Evolutionary conservation across 1,140 invertebrate genomes (phyloP).

Genomic region (Himalopsyche phryganea): DNA sequence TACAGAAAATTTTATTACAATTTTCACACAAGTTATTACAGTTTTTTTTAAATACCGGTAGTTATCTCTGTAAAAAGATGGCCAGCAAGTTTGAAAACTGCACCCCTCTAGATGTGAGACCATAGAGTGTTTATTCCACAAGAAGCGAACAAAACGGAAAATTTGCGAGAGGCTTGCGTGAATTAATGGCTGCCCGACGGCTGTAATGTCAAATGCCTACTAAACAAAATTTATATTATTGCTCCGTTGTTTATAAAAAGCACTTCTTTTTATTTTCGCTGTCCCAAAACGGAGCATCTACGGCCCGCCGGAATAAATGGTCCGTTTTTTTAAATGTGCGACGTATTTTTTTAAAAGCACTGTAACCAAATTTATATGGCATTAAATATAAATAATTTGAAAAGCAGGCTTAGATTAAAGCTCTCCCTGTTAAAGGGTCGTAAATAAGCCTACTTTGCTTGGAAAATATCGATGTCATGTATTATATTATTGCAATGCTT

Average conservation of each 20-base stretch:
- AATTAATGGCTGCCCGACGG: background rate
- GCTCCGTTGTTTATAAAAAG: conserved; percentile 5
- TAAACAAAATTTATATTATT: conserved; percentile 18
- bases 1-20: no score
- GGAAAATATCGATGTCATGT: no score
- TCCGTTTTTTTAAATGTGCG: background rate
- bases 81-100: no score
- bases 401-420: background rate
- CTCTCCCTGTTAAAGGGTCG: background rate
- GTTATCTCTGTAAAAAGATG: no score
- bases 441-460: background rate
- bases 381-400: conserved; percentile 2
- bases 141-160: background rate
- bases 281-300: background rate
- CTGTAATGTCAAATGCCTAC: conserved; percentile 7
- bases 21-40: no score
- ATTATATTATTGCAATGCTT: no score
- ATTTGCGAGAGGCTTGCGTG: background rate
- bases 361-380: conserved; percentile 1
- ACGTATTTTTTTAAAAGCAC: background rate
- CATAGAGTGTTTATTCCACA: no score
- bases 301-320: background rate
- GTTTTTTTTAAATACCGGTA: no score
- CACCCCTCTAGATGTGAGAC: no score
- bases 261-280: background rate